Evolutionary conservation across 2,888 invertebrate genomes (phyloP), one percentile per base, ranked within the genome.

Genomic region (Archips xylosteana): DNA sequence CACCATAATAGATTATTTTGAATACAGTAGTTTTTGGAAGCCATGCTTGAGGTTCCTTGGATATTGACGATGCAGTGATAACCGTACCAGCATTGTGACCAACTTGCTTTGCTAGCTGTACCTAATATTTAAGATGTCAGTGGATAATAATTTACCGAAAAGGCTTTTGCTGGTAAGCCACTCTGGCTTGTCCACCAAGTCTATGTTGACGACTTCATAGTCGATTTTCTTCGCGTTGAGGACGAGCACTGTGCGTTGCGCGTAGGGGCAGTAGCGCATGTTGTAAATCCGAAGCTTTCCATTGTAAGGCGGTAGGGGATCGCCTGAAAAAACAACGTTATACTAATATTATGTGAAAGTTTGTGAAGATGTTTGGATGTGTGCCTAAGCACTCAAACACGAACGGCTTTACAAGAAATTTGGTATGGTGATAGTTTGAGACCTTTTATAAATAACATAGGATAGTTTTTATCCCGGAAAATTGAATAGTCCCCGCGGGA

Each of bases 231-330:
- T 98, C 3, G 97, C 97, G 78, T 96, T 96, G 62, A 98, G 90
- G 0, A 97, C 96, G 34, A 98, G 92, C 79, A 97, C 95, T 2
- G 96, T 96, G 70, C 98, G 95, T 78, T 98, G 97, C 0, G 97
- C 97, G 83, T 94, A 98, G 0, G 98, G 98, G 81, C 98, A 98
- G 87, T 96, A 97, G 65, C 97, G 95, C 96, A 97, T 98, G 76
- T 96, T 97, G 87, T 96, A 98, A 5, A 98, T 87, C 3, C 97
- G 96, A 49, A 97, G 85, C 83, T 96, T 96, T 5, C 96, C 97
- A 82, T 95, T 95, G 77, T 95, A 89, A 0, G 95, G 94, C 0
- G 97, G 97, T 42, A 95, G 88, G 34, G 92, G 87, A 32, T 97
- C 96, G 76, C 97, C 97, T 97, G 85, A 45, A 88, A 80, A 75